Conservation (phyloP, 1,140 invertebrate genomes). For the Brachionus plicatilis region DNA sequence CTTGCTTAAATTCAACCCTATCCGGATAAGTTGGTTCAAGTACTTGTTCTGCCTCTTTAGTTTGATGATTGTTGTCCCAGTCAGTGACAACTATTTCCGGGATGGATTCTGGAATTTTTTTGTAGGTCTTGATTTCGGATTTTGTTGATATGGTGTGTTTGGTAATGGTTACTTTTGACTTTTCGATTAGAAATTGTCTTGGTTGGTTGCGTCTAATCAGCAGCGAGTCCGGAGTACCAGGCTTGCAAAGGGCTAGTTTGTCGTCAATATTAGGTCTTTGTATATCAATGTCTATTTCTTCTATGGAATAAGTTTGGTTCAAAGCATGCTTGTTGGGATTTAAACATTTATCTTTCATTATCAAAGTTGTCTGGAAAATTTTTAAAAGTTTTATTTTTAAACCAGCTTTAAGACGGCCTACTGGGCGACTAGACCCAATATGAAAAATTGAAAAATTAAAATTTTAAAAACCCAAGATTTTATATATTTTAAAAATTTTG, state of each 20-base stretch:
- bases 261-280: conserved; percentile 3
- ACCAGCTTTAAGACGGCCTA: neutral
- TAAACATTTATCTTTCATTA: conserved; percentile 35
- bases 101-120: neutral
- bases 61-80: neutral
- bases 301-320: conserved; percentile 21
- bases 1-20: neutral
- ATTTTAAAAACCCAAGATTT: conserved; percentile 11
- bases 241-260: neutral
- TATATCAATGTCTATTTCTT: conserved; percentile 20
- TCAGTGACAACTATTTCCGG: conserved; percentile 5
- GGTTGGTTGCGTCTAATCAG: neutral
- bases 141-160: neutral
- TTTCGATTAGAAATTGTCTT: neutral
- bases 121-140: neutral
- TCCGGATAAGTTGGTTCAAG: neutral
- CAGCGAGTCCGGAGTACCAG: neutral
- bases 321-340: neutral
- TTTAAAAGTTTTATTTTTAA: neutral
- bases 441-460: neutral
- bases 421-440: neutral
- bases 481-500: conserved; percentile 12
- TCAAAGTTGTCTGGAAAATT: neutral
- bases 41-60: neutral
- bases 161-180: conserved; percentile 9